Percentiles rank a stretch among this genome's conserved stretches.
phyloP scores from a whole-genome alignment of 2,888 invertebrate genomes.

The Pinctada fucata region DNA sequence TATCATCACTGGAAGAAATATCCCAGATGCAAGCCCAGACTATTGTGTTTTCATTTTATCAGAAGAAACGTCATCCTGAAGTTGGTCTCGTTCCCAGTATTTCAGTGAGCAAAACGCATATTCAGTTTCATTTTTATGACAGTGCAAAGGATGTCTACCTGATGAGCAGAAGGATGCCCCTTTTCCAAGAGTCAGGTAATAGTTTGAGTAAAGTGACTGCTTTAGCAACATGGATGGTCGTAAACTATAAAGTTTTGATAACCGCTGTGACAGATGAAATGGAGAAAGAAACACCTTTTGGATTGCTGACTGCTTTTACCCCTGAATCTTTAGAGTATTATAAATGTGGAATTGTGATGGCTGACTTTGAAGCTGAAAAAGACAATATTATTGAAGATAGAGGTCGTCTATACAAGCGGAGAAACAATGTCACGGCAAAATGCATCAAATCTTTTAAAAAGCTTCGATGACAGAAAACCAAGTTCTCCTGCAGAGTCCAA shows the following conservation, averaged over 20 bases:
- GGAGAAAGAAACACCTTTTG: neutral
- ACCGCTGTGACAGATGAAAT: conserved; percentile 6
- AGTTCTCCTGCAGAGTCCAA: too few species aligned
- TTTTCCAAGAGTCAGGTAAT: neutral
- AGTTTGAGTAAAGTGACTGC: neutral
- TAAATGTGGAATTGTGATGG: neutral
- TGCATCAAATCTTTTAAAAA: neutral
- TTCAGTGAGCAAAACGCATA: conserved; percentile 6
- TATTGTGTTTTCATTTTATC: conserved; percentile 13
- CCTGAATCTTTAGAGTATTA: neutral
- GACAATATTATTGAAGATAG: neutral
- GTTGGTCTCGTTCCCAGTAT: conserved; percentile 1
- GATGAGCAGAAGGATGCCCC: neutral
- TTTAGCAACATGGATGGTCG: conserved; percentile 8
- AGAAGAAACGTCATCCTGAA: conserved; percentile 4
- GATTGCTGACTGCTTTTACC: neutral
- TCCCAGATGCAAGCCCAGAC: conserved; percentile 3
- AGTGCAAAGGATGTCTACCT: conserved; percentile 4
- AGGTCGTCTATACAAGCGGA: neutral
- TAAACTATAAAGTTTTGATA: conserved; percentile 4
- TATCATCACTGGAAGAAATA: neutral
- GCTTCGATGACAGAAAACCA: too few species aligned
- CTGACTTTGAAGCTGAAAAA: neutral
- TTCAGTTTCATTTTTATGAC: conserved; percentile 16
- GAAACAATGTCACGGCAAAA: neutral